Percentiles rank a stretch among this genome's conserved stretches.
phyloP scores from a whole-genome alignment of 2,113 vertebrate species.

The Brachionichthys hirsutus region DNA sequence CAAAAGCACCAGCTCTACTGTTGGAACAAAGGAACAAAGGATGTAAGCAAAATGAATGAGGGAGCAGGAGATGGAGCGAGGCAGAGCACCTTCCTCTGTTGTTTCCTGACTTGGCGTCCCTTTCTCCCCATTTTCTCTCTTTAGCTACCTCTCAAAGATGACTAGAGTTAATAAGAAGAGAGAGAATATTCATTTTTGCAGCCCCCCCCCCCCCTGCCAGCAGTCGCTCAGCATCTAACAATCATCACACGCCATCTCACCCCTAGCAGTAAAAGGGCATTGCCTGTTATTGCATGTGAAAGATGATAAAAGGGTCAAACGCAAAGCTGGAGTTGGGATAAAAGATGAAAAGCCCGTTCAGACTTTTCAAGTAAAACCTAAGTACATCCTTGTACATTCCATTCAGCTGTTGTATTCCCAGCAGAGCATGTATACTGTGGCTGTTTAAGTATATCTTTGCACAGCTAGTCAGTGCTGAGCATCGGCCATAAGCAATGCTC shows the following conservation, averaged over 20 bases:
- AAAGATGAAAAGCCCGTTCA: constrained; percentile 13
- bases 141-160: constrained; percentile 19
- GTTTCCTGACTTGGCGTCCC: constrained; percentile 15
- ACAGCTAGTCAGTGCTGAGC: constrained; percentile 2
- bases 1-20: constrained; percentile 34
- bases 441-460: constrained; percentile 9
- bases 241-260: neutral
- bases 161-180: constrained; percentile 12
- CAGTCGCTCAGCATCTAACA: neutral
- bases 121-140: constrained; percentile 24
- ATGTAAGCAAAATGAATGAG: constrained; percentile 20
- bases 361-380: constrained; percentile 32
- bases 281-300: constrained; percentile 7
- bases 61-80: constrained; percentile 9
- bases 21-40: constrained; percentile 44
- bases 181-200: constrained; percentile 26
- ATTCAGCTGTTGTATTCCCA: constrained; percentile 39
- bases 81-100: constrained; percentile 12
- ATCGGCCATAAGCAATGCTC: constrained; percentile 7
- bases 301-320: constrained; percentile 16
- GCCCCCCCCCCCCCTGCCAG: neutral
- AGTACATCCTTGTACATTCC: constrained; percentile 47
- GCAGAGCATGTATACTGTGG: constrained; percentile 7
- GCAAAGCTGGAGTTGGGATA: constrained; percentile 4
- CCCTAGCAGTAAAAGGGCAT: too few species aligned